Percentiles rank a stretch among this genome's conserved stretches.
These are phyloP conservation scores for Lophotriccus pileatus DNA, from an alignment of 2,797 vertebrate genomes.

Conservation along the genomic window DNA sequence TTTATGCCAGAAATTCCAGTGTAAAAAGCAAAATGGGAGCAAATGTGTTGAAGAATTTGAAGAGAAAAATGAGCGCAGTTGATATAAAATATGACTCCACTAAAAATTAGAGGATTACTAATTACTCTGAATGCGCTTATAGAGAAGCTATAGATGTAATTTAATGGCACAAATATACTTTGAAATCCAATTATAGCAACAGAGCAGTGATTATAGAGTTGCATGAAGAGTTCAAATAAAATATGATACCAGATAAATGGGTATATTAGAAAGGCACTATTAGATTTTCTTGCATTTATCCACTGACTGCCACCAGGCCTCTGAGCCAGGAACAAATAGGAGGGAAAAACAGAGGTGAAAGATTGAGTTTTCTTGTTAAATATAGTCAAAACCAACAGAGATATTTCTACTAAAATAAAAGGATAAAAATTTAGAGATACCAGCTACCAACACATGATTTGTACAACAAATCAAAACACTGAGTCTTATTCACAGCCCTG, in stretches of 20 bases:
- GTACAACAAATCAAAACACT: neutral
- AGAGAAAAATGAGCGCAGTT: slow-evolving; percentile 4
- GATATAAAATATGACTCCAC: slow-evolving; percentile 16
- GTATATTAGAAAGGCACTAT: slow-evolving; percentile 36
- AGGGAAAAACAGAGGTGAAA: slow-evolving; percentile 8
- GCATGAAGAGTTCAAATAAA: slow-evolving; percentile 65
- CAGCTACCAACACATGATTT: neutral
- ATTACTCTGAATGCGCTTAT: slow-evolving; percentile 39
- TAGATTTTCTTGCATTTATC: slow-evolving; percentile 59
- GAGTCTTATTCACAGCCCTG: neutral
- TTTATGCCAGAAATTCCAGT: slow-evolving; percentile 35
- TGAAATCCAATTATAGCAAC: slow-evolving; percentile 52
- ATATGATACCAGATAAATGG: slow-evolving; percentile 25
- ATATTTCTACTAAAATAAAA: neutral
- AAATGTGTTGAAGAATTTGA: neutral
- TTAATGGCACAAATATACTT: slow-evolving; percentile 54
- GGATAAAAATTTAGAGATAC: neutral
- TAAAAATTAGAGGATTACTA: slow-evolving; percentile 55
- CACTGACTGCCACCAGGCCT: slow-evolving; percentile 7
- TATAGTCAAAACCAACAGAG: neutral
- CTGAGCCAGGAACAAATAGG: slow-evolving; percentile 32
- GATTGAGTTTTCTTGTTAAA: neutral
- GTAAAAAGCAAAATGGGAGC: slow-evolving; percentile 6
- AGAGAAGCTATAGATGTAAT: slow-evolving; percentile 44
- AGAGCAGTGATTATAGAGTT: slow-evolving; percentile 43